These are phyloP conservation scores for Porites australiensis DNA, from an alignment of 64 coral and sea anemone species.

Conservation along the genomic window DNA sequence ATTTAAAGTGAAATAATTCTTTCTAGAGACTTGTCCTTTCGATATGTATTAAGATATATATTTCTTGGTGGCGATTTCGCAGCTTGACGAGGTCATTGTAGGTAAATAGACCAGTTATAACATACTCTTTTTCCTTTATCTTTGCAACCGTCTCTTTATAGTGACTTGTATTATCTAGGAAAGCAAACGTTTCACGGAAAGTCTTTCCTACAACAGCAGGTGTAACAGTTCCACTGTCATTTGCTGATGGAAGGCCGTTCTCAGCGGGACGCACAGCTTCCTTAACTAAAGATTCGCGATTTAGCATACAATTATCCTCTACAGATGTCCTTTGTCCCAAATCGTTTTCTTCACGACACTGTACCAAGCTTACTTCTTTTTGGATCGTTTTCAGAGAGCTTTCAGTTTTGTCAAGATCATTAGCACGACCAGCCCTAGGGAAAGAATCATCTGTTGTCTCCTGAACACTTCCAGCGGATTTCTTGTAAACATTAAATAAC, in stretches of 20 bases:
- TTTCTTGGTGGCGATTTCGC: too few species aligned
- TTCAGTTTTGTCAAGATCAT: neutral
- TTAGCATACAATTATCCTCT: neutral
- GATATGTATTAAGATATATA: too few species aligned
- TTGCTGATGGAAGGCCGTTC: neutral
- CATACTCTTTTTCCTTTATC: slow-evolving; percentile 80
- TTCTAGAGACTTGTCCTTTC: too few species aligned
- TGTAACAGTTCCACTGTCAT: neutral
- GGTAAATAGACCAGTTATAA: neutral
- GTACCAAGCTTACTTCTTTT: neutral
- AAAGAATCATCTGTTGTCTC: neutral
- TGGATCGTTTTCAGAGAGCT: neutral
- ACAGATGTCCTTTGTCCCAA: neutral
- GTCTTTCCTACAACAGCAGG: slow-evolving; percentile 61
- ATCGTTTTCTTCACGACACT: neutral
- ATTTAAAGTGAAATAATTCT: too few species aligned
- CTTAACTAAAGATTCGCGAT: neutral
- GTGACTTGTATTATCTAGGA: slow-evolving; percentile 88
- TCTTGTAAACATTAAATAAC: slow-evolving; percentile 35
- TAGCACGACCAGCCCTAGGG: neutral
- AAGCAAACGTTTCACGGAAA: slow-evolving; percentile 96
- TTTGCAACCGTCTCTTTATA: slow-evolving; percentile 87
- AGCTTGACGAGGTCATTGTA: too few species aligned
- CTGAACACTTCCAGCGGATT: slow-evolving; percentile 10
- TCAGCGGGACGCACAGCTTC: neutral